phyloP scores from a whole-genome alignment of 2,797 vertebrate species.

The Fistularia tabacaria region DNA sequence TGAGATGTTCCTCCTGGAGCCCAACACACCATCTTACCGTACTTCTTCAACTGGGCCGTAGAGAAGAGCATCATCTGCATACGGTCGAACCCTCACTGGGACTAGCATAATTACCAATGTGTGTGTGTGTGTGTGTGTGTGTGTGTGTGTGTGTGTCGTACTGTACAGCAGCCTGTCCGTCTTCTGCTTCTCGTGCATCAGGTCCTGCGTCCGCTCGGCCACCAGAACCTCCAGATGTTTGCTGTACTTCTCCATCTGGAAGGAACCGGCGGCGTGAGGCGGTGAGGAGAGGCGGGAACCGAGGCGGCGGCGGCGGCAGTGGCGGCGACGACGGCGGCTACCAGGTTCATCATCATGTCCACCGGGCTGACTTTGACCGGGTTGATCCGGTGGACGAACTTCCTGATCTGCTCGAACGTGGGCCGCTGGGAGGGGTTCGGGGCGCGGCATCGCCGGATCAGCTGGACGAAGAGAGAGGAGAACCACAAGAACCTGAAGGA shows the following conservation, averaged over 20 bases:
- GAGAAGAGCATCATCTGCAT: too few species aligned
- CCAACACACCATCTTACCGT: too few species aligned
- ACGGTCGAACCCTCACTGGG: too few species aligned
- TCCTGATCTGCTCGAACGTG: slow-evolving; percentile 83
- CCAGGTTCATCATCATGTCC: slow-evolving; percentile 88
- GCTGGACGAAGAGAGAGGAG: slow-evolving; percentile 43
- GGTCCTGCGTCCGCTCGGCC: slow-evolving; percentile 82
- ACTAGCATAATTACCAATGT: not conserved
- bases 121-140: not conserved
- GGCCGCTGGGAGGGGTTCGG: slow-evolving; percentile 78
- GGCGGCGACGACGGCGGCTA: slow-evolving; percentile 17
- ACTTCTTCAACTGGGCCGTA: too few species aligned
- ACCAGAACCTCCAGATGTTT: slow-evolving; percentile 86
- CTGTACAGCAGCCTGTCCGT: slow-evolving; percentile 82
- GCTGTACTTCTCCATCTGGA: slow-evolving; percentile 89
- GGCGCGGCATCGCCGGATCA: slow-evolving; percentile 80
- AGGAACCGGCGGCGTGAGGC: not conserved
- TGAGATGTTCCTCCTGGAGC: not conserved
- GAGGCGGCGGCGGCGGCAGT: not conserved
- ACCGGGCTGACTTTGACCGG: slow-evolving; percentile 84
- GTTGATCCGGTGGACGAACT: slow-evolving; percentile 83
- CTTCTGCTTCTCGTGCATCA: slow-evolving; percentile 87
- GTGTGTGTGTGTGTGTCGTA: slow-evolving; percentile 53
- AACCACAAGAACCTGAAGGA: too few species aligned
- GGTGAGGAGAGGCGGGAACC: rapidly evolving